Conservation (phyloP, 2,888 invertebrate genomes). For the Nemotelus nigrinus region DNA sequence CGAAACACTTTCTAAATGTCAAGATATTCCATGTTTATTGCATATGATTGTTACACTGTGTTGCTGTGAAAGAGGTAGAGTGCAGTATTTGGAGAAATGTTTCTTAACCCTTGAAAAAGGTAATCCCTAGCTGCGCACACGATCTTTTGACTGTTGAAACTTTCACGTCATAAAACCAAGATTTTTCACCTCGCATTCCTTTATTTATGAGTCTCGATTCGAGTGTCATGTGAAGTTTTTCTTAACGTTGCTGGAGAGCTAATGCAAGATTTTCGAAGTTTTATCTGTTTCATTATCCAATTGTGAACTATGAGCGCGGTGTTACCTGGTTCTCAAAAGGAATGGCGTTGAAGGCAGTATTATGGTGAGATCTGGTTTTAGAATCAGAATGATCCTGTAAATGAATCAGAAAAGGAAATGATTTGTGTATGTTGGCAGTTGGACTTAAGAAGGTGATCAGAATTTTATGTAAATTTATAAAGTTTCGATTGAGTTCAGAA, state of each 20-base stretch:
- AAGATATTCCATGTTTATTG: slow-evolving; percentile 32
- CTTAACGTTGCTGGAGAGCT: neutral
- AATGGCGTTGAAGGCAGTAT: slow-evolving; percentile 5
- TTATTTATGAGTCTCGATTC: slow-evolving; percentile 22
- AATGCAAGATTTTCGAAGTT: neutral
- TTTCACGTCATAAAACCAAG: slow-evolving; percentile 51
- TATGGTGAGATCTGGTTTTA: neutral
- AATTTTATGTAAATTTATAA: neutral
- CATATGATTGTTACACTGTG: neutral
- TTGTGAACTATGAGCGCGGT: neutral
- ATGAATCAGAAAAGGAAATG: no score
- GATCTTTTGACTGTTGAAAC: slow-evolving; percentile 44
- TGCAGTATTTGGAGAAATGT: neutral
- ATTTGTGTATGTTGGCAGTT: no score
- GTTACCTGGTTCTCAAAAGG: neutral
- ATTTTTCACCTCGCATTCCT: slow-evolving; percentile 44
- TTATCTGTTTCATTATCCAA: slow-evolving; percentile 10
- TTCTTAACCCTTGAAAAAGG: slow-evolving; percentile 38
- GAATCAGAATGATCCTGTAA: no score
- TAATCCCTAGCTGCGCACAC: slow-evolving; percentile 22
- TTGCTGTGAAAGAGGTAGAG: slow-evolving; percentile 23
- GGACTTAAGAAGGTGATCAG: no score
- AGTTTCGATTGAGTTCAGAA: neutral
- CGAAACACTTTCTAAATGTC: slow-evolving; percentile 31
- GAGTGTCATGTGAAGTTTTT: neutral